Percentiles rank a stretch among this genome's conserved stretches.
These are phyloP conservation scores for Verasper variegatus DNA, from an alignment of 2,113 vertebrate species.

Conservation along the genomic window DNA sequence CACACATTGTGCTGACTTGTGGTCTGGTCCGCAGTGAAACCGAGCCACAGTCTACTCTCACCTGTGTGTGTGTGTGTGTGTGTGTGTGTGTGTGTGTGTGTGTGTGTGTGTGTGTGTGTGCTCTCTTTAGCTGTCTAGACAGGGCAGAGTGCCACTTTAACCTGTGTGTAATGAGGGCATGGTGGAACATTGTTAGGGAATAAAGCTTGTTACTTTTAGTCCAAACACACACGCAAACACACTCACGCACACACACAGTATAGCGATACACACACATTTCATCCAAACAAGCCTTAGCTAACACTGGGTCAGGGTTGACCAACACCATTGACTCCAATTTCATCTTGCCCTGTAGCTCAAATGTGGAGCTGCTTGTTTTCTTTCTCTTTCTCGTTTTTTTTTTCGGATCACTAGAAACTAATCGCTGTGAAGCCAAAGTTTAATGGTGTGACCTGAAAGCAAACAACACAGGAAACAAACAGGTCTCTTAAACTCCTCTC, in stretches of 20 bases:
- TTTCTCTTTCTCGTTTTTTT: neutral
- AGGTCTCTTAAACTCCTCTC: neutral
- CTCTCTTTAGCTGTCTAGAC: constrained; percentile 70
- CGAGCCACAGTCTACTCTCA: constrained; percentile 45
- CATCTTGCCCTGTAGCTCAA: constrained; percentile 59
- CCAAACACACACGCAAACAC: constrained; percentile 60
- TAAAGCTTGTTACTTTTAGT: constrained; percentile 80
- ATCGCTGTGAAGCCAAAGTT: constrained; percentile 35
- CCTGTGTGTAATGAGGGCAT: constrained; percentile 83
- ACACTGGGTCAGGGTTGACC: constrained; percentile 68
- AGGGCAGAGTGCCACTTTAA: constrained; percentile 75
- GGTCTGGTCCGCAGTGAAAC: constrained; percentile 26
- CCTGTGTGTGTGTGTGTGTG: constrained; percentile 44
- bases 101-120: constrained; percentile 40
- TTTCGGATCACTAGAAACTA: constrained; percentile 37
- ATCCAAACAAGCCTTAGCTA: constrained; percentile 67
- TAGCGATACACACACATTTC: constrained; percentile 47
- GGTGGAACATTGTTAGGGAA: constrained; percentile 79
- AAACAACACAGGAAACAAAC: constrained; percentile 12
- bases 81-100: constrained; percentile 17
- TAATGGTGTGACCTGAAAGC: constrained; percentile 26
- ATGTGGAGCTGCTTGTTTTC: constrained; percentile 45
- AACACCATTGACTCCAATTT: constrained; percentile 80
- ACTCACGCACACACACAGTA: constrained; percentile 21
- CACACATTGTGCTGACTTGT: constrained; percentile 57